Conservation (phyloP, 2,888 invertebrate genomes). For the Formica aserva region DNA sequence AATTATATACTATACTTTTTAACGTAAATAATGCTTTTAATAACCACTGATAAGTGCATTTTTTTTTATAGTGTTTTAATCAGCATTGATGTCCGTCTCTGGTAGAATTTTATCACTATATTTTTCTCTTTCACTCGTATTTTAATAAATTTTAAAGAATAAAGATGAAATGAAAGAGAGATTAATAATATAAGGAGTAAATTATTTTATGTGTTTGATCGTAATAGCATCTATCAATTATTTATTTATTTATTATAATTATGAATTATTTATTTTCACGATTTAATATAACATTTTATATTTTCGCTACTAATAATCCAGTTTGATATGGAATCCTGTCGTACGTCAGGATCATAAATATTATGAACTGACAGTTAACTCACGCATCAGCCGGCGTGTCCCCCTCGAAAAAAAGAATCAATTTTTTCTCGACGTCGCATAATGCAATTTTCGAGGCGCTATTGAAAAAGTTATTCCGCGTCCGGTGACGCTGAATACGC, state of each 20-base stretch:
- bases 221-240: neutral
- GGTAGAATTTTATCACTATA: neutral
- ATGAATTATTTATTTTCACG: neutral
- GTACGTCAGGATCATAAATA: neutral
- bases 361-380: slow-evolving; percentile 30
- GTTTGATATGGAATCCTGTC: slow-evolving; percentile 1
- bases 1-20: neutral
- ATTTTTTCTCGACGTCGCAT: slow-evolving; percentile 37
- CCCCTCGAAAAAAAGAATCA: slow-evolving; percentile 17
- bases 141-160: neutral
- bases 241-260: slow-evolving; percentile 6
- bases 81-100: neutral
- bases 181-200: neutral
- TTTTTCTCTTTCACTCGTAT: neutral
- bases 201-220: neutral
- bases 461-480: slow-evolving; percentile 45
- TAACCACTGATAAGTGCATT: slow-evolving; percentile 1
- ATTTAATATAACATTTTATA: slow-evolving; percentile 3
- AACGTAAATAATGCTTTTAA: slow-evolving; percentile 19
- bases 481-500: slow-evolving; percentile 29
- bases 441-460: slow-evolving; percentile 33
- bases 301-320: neutral
- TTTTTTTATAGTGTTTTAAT: neutral
- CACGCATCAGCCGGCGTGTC: neutral
- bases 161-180: neutral